Base-by-base conservation (phyloP, 2,888 invertebrate genomes). In the Caenorhabditis angaria region DNA sequence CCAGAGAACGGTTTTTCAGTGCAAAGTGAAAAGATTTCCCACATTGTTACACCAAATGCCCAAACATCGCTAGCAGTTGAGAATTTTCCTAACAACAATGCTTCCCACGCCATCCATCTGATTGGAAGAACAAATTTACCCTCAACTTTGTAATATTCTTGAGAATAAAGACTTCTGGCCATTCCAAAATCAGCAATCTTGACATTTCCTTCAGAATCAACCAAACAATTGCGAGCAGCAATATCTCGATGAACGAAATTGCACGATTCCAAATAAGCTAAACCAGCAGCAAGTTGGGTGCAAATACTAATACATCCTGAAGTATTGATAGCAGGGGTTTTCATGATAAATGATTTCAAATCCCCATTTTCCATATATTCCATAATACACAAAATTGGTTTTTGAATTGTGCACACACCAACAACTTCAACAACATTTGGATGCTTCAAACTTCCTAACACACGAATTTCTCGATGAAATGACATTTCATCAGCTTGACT, bases 291-390 rank as follows among this genome's bases (percentile, higher is more conserved):
- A 77, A 95, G 92, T 89, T 95, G 85, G 18, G 83, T 82, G 41
- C 79, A 80, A 48, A 85, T 65, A 0, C 81, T 82, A 27, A 84
- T 58, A 32, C 80, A 77, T n/a, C 76, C 70, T 5, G 78, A 66
- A 29, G 72, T 72, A 8, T 56, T 61, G n/a, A 82, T 63, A 0
- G 55, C 56, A 2, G 68, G 69, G 25, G 61, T 69, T 29, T 51
- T 70, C 24, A 55, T 24, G 29, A 82, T 73, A 50, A 91, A 94
- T 88, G 91, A 91, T 78, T 93, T 92, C 72, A 95, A 91, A 87
- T 94, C 94, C 28, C 94, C 94, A 77, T 93, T 92, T 88, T 93
- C 93, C 87, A 94, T 93, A 88, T 94, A 94, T 88, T 94, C 94
- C 83, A 94, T 92, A n/a, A 94, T 92, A 82, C 94, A 93, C 88